Evolutionary conservation across 2,888 invertebrate species (phyloP), one percentile per base, ranked within the genome.

Genomic region (Leuctra nigra): DNA sequence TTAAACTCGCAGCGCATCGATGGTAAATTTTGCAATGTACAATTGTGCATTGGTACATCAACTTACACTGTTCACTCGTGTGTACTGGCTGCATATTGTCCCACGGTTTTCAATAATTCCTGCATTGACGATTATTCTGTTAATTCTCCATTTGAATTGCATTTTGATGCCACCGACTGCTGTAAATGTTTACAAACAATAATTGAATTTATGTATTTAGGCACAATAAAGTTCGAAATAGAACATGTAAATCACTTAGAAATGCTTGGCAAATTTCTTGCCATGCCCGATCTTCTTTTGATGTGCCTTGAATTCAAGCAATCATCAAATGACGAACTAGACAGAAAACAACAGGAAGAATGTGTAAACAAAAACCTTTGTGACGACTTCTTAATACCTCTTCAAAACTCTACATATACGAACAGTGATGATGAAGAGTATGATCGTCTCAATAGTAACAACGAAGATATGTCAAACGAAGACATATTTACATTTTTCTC

Each of bases 151-250:
- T 25, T 56, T 38, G 39, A 56, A 48, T 54, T 59, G n/a, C 36
- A n/a, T 22, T 14, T 57, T 22, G 39, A 35, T 16, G 35, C 20
- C n/a, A 48, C 54, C 13, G 23, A 46, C 16, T 59, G 60, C 14
- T n/a, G 47, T n/a, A 58, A 54, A 35, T 60, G 60, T 54, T 41
- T 54, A 1, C n/a, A 35, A 6, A 60, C 54, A 18, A 56, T 60
- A 13, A 50, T 60, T 22, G 58, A 60, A 39, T 60, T 60, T 44
- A 60, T 60, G 60, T 60, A 60, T 46, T 18, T 56, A 22, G 60
- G 60, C 4, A 60, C 56, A 38, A 58, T 60, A 20, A 54, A 60
- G 14, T 50, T 60, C 35, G 50, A 50, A 1, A 52, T 50, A 11
- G 55, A 54, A 25, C 60, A 60, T 35, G 9, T 60, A 11, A 44